A percentile compares a stretch with the other conserved stretches of the same genome.
phyloP scores from a whole-genome alignment of 2,888 invertebrate genomes.

The Melanostoma scalare region DNA sequence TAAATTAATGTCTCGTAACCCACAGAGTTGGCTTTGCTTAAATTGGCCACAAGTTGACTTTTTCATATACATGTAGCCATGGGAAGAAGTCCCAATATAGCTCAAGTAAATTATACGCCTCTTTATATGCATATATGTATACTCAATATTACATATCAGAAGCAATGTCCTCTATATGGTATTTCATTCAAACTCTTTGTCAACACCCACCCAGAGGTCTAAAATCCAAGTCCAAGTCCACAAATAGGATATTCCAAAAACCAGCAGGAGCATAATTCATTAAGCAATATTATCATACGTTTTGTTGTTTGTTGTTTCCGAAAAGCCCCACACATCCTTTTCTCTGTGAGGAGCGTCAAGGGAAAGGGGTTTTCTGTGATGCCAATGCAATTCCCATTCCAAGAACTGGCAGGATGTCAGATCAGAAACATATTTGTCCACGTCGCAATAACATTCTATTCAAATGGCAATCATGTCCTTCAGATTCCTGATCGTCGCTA shows the following conservation, averaged over 20 bases:
- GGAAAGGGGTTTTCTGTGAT: conserved; percentile 16
- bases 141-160: conserved; percentile 21
- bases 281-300: conserved; percentile 65
- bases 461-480: conserved; percentile 73
- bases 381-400: conserved; percentile 20
- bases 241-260: conserved; percentile 61
- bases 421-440: conserved; percentile 46
- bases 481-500: conserved; percentile 71
- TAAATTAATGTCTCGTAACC: conserved; percentile 61
- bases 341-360: neutral
- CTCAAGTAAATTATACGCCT: conserved; percentile 59
- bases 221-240: conserved; percentile 15
- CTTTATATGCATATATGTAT: conserved; percentile 23
- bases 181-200: conserved; percentile 35
- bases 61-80: conserved; percentile 2
- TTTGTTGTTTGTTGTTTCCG: conserved; percentile 36
- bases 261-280: conserved; percentile 70
- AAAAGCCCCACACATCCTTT: conserved; percentile 19
- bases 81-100: neutral
- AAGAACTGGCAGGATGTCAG: conserved; percentile 5
- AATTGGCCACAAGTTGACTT: conserved; percentile 64
- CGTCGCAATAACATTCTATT: conserved; percentile 67
- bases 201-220: neutral
- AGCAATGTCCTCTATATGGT: conserved; percentile 6
- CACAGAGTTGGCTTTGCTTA: conserved; percentile 65